Percentiles rank a stretch among this genome's conserved stretches.
Conservation (phyloP, 2,797 vertebrate genomes). For the Pseudochirops cupreus region DNA sequence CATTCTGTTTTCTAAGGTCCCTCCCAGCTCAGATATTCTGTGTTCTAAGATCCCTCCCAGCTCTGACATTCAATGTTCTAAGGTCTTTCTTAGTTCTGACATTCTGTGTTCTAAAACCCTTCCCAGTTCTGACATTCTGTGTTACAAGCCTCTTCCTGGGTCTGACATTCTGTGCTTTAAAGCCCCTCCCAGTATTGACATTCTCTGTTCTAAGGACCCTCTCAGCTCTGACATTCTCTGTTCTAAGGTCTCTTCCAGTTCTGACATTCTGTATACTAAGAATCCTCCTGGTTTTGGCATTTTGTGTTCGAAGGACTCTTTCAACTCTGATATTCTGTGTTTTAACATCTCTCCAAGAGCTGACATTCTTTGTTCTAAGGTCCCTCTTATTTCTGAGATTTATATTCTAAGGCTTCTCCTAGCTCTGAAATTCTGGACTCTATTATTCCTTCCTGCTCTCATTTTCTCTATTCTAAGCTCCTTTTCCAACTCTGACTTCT, state of each 20-base stretch:
- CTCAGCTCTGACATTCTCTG: background rate
- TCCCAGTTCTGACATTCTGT: too few species aligned
- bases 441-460: background rate
- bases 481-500: background rate
- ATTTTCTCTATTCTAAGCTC: background rate
- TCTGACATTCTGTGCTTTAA: background rate
- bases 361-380: background rate
- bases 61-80: too few species aligned
- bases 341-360: background rate
- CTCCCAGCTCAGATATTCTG: background rate
- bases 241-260: background rate
- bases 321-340: background rate
- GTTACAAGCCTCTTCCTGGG: rapidly evolving
- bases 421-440: background rate
- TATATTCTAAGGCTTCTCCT: background rate
- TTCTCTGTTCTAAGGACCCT: background rate
- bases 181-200: background rate
- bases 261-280: background rate
- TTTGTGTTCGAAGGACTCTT: background rate
- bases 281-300: background rate
- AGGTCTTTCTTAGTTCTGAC: too few species aligned
- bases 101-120: background rate
- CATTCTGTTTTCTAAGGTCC: background rate
- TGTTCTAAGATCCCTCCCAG: too few species aligned
- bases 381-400: background rate